phyloP scores from a whole-genome alignment of 2,113 vertebrate genomes.

The Thalassarche chlororhynchos region DNA sequence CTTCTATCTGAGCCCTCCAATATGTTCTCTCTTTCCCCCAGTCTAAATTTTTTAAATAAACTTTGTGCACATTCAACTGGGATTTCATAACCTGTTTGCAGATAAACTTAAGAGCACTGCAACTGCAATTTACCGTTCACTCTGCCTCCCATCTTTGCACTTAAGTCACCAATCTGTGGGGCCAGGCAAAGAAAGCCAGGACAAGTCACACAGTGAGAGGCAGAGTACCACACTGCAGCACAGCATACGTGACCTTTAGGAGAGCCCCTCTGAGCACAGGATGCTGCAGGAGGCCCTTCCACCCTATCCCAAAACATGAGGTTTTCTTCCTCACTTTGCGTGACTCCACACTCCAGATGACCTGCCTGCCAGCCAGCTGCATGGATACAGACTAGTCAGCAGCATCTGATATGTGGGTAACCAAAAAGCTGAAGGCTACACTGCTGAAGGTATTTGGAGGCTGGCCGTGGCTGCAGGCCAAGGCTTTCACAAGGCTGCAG shows the following conservation, averaged over 20 bases:
- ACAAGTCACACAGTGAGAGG: background rate
- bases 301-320: background rate
- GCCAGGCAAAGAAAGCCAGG: background rate
- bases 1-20: background rate
- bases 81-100: background rate
- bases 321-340: background rate
- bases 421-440: background rate
- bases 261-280: too few relatives aligned
- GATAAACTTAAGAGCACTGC: background rate
- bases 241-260: fast-evolving
- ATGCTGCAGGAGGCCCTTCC: background rate
- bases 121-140: background rate
- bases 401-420: background rate
- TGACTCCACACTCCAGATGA: background rate
- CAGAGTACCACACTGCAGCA: background rate
- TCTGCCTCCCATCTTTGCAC: background rate
- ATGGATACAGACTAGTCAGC: background rate
- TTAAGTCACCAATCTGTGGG: background rate
- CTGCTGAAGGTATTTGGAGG: background rate
- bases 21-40: background rate
- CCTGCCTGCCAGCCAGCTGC: background rate
- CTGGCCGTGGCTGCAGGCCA: background rate
- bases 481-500: background rate
- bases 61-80: background rate
- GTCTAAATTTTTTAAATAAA: background rate